A percentile compares a stretch with the other conserved stretches of the same genome.
phyloP scores from a whole-genome alignment of 2,113 vertebrate genomes.

The Sitta europaea region DNA sequence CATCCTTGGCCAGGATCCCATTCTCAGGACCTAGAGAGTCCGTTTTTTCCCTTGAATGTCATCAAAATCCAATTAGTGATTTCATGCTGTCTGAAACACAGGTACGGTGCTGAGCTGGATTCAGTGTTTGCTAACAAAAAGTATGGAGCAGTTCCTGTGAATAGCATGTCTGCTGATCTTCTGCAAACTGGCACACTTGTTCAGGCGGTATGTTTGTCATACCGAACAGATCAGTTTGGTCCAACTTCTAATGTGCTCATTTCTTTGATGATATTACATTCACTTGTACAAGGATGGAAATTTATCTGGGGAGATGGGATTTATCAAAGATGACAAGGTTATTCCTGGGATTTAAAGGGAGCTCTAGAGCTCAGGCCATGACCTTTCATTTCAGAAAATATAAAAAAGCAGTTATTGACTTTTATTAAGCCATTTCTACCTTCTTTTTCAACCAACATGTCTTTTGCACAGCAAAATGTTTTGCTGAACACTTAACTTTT shows the following conservation, averaged over 20 bases:
- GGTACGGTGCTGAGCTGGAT: neutral
- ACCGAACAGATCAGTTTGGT: neutral
- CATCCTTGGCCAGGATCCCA: neutral
- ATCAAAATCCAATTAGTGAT: neutral
- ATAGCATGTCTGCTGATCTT: neutral
- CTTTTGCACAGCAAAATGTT: neutral
- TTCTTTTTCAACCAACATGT: neutral
- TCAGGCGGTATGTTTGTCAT: neutral
- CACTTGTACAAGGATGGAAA: rapidly evolving
- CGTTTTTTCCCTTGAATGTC: neutral
- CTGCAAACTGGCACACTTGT: neutral
- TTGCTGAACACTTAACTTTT: neutral
- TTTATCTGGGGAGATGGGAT: neutral
- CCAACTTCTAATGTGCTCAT: neutral
- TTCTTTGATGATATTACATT: neutral
- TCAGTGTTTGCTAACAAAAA: neutral
- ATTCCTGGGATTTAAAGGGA: neutral
- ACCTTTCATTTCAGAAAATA: neutral
- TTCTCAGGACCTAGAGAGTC: too few species aligned
- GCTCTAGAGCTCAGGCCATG: neutral
- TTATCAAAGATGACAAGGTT: neutral
- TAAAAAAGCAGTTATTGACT: neutral
- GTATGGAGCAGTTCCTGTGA: neutral
- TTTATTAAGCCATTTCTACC: neutral
- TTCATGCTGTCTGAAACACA: neutral